phyloP scores from a whole-genome alignment of 2,113 vertebrate species.

The Osmerus mordax region DNA sequence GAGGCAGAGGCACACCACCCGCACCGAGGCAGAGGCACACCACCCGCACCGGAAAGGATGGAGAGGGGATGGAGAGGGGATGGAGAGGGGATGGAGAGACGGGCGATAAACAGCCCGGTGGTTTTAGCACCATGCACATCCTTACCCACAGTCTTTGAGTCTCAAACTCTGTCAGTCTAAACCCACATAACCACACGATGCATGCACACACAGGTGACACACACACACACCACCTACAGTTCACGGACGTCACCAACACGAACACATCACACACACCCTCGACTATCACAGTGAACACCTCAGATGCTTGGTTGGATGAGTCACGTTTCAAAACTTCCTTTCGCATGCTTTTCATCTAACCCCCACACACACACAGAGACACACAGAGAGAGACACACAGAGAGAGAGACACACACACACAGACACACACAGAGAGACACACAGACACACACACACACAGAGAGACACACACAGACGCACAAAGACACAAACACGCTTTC shows the following conservation, averaged over 20 bases:
- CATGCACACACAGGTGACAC: too few relatives aligned
- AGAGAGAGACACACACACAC: neutral
- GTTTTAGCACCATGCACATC: neutral
- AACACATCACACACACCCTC: too few relatives aligned
- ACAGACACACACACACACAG: neutral
- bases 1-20: too few relatives aligned
- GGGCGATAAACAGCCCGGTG: neutral
- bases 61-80: neutral
- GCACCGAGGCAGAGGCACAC: neutral
- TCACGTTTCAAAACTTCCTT: neutral
- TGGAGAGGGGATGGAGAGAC: neutral
- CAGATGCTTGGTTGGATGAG: too few relatives aligned
- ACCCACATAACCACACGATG: too few relatives aligned
- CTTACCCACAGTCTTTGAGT: neutral
- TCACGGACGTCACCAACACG: too few relatives aligned
- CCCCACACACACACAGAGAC: neutral
- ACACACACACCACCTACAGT: too few relatives aligned
- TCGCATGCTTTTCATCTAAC: neutral
- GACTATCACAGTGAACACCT: too few relatives aligned
- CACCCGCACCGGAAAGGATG: neutral
- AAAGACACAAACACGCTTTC: too few relatives aligned
- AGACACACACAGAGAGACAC: conserved; percentile 7
- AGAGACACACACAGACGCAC: neutral
- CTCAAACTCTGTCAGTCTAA: too few relatives aligned
- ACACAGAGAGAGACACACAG: conserved; percentile 4